phyloP scores from a whole-genome alignment of 35 echinoderm and acorn worm species.

The Lytechinus variegatus region DNA sequence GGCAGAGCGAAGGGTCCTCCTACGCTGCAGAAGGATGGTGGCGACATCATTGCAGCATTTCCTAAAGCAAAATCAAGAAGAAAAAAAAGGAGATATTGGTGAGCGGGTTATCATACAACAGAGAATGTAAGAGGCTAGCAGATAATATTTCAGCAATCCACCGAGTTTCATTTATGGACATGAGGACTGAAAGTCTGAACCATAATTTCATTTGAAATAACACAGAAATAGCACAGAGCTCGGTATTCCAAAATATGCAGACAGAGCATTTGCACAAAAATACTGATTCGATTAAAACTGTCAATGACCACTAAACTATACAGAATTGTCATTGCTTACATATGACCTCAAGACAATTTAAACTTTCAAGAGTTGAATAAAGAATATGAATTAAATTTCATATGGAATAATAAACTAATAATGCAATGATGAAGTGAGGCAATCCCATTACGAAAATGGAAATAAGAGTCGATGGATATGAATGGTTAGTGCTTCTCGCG shows the following conservation, averaged over 20 bases:
- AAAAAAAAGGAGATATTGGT: not conserved
- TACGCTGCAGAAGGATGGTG: constrained; percentile 93
- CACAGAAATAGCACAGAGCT: too few species aligned
- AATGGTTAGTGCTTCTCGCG: too few species aligned
- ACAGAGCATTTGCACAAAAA: not conserved
- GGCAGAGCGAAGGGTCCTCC: constrained; percentile 94
- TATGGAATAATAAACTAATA: not conserved
- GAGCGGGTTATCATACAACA: not conserved
- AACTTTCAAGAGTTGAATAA: not conserved
- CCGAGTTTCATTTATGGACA: not conserved
- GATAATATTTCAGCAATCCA: not conserved
- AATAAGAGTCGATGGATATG: too few species aligned
- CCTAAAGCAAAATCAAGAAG: constrained; percentile 48
- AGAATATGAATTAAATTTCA: not conserved
- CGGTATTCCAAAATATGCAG: not conserved
- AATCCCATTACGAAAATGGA: not conserved
- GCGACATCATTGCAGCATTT: constrained; percentile 93
- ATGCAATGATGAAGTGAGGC: not conserved
- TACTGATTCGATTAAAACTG: not conserved
- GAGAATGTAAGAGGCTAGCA: not conserved
- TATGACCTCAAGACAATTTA: not conserved
- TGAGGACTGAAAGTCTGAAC: not conserved
- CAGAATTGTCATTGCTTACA: not conserved
- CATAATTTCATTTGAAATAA: not conserved
- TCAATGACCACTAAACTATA: not conserved